Conservation (phyloP, 2,888 invertebrate species). For the Agrotis ipsilon region DNA sequence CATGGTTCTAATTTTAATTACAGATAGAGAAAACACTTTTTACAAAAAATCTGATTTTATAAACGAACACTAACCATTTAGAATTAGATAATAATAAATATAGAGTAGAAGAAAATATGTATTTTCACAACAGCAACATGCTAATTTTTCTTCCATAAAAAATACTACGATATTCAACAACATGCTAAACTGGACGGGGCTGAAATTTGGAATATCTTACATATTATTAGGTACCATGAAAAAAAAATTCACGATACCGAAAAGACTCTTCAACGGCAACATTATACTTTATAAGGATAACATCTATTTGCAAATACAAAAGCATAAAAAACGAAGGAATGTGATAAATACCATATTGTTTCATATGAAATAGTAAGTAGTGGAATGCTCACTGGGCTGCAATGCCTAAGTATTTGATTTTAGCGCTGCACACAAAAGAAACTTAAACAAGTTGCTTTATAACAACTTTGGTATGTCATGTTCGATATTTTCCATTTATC, state of each 20-base stretch:
- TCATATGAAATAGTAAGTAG: slow-evolving; percentile 48
- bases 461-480: slow-evolving; percentile 76
- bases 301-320: slow-evolving; percentile 52
- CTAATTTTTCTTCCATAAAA: slow-evolving; percentile 45
- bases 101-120: slow-evolving; percentile 56
- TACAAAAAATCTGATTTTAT: slow-evolving; percentile 60
- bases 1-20: slow-evolving; percentile 64
- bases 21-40: slow-evolving; percentile 63
- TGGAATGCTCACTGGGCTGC: slow-evolving; percentile 74
- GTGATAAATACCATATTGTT: slow-evolving; percentile 66
- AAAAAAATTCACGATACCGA: slow-evolving; percentile 66
- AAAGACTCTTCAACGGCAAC: slow-evolving; percentile 35
- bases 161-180: slow-evolving; percentile 50
- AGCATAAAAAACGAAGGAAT: slow-evolving; percentile 66
- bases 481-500: slow-evolving; percentile 47
- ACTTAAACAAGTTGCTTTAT: slow-evolving; percentile 66
- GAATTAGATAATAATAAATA: slow-evolving; percentile 54
- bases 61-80: slow-evolving; percentile 64
- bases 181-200: slow-evolving; percentile 71
- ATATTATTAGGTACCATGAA: slow-evolving; percentile 30
- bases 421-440: slow-evolving; percentile 57
- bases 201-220: slow-evolving; percentile 60
- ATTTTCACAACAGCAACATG: slow-evolving; percentile 47
- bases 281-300: slow-evolving; percentile 34
- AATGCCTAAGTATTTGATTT: slow-evolving; percentile 41